phyloP scores from a whole-genome alignment of 2,888 invertebrate genomes.

The Rotaria sp. region DNA sequence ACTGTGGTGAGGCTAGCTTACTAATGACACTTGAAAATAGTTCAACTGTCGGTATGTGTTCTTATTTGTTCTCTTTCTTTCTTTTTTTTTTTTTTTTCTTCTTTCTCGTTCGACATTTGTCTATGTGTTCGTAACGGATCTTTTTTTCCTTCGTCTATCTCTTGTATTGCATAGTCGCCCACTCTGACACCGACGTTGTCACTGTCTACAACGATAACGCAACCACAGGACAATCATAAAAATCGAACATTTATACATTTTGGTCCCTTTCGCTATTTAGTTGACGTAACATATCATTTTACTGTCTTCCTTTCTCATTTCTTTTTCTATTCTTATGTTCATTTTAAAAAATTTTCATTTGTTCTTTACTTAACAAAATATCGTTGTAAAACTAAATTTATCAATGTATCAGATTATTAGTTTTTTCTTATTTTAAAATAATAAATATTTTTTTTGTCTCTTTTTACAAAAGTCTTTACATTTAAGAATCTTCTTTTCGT shows the following conservation, averaged over 20 bases:
- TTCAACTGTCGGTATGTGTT: background rate
- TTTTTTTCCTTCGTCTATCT: conserved; percentile 17
- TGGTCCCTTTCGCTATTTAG: background rate
- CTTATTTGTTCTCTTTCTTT: background rate
- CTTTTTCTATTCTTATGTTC: background rate
- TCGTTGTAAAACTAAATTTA: background rate
- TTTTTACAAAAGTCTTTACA: background rate
- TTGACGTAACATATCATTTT: conserved; percentile 17
- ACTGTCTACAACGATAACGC: background rate
- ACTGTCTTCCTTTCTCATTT: background rate
- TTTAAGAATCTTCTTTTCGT: background rate
- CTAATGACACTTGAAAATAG: conserved; percentile 17
- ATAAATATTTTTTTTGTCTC: background rate
- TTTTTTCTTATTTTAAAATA: background rate
- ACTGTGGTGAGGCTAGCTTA: background rate
- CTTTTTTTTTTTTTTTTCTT: background rate
- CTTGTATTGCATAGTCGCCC: background rate
- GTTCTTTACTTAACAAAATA: background rate
- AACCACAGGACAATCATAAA: background rate
- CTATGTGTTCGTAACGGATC: background rate
- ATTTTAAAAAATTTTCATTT: background rate
- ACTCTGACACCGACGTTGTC: background rate
- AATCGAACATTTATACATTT: background rate
- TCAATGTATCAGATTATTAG: background rate
- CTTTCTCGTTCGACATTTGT: background rate